Conservation (phyloP, 2,113 vertebrate genomes). For the Bambusicola thoracicus region DNA sequence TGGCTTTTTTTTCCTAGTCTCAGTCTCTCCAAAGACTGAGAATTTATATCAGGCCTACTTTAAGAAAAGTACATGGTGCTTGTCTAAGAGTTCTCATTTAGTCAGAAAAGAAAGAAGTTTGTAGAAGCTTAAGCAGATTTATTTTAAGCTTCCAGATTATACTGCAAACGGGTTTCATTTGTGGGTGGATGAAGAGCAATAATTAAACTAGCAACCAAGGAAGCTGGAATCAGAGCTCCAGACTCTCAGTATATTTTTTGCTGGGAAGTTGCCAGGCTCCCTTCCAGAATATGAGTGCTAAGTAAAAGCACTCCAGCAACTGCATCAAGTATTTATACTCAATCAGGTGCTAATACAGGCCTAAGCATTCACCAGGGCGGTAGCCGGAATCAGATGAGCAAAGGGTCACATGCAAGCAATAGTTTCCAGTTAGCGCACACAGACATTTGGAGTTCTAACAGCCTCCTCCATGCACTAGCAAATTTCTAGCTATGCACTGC, state of each 20-base stretch:
- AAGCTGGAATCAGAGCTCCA: constrained; percentile 33
- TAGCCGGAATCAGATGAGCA: background rate
- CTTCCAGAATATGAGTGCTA: background rate
- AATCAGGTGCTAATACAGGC: constrained; percentile 6
- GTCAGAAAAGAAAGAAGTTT: background rate
- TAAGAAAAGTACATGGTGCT: background rate
- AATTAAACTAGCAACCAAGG: constrained; percentile 48
- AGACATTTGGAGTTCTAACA: background rate
- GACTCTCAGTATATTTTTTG: background rate
- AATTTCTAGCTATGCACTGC: background rate
- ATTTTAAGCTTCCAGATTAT: constrained; percentile 51
- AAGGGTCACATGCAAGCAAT: background rate
- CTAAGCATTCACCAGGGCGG: background rate
- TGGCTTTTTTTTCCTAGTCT: background rate
- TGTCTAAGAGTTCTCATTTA: background rate
- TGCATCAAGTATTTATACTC: background rate
- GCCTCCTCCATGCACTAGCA: background rate
- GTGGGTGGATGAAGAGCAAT: constrained; percentile 51
- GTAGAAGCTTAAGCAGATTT: constrained; percentile 17
- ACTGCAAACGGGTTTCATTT: constrained; percentile 35
- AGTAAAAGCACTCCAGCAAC: constrained; percentile 21
- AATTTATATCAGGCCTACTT: background rate
- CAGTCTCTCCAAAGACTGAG: background rate
- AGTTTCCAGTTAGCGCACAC: background rate
- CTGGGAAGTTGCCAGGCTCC: background rate